Conservation (phyloP, 2,888 invertebrate species). For the Eristalis intricaria region DNA sequence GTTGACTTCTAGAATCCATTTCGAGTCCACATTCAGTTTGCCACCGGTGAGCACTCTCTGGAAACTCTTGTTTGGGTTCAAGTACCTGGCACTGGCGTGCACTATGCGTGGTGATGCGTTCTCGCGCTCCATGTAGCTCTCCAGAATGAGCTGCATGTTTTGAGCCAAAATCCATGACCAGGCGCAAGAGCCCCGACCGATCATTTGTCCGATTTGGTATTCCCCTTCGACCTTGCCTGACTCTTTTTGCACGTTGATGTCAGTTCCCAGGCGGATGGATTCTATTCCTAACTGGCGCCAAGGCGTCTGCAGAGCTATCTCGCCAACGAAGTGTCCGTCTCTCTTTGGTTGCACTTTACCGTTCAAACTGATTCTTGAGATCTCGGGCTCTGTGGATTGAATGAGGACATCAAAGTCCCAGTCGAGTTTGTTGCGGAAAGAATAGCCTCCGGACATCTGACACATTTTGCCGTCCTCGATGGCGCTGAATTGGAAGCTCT, state of each 20-base stretch:
- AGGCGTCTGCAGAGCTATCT: slow-evolving; percentile 78
- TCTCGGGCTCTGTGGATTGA: slow-evolving; percentile 78
- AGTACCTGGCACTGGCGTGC: slow-evolving; percentile 82
- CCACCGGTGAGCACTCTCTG: slow-evolving; percentile 82
- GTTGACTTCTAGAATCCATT: slow-evolving; percentile 84
- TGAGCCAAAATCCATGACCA: slow-evolving; percentile 83
- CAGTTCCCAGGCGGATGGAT: slow-evolving; percentile 76
- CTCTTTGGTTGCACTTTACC: slow-evolving; percentile 75
- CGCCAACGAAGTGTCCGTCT: slow-evolving; percentile 73
- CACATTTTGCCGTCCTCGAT: slow-evolving; percentile 81
- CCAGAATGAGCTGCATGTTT: slow-evolving; percentile 82
- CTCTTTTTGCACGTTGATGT: slow-evolving; percentile 75
- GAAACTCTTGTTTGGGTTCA: slow-evolving; percentile 83
- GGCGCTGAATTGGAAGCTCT: slow-evolving; percentile 78
- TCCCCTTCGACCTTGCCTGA: slow-evolving; percentile 77
- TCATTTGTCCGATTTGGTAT: slow-evolving; percentile 81
- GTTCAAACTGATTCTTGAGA: slow-evolving; percentile 78
- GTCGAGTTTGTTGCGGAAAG: slow-evolving; percentile 78
- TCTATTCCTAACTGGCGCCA: slow-evolving; percentile 80
- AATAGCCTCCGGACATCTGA: slow-evolving; percentile 80
- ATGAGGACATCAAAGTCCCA: slow-evolving; percentile 81
- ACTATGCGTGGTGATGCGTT: slow-evolving; percentile 80
- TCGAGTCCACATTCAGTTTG: slow-evolving; percentile 83
- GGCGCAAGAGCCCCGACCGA: slow-evolving; percentile 81
- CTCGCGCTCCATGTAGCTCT: slow-evolving; percentile 81